Conservation (phyloP, 2,888 invertebrate species). For the Nematopogon swammerdamellus region DNA sequence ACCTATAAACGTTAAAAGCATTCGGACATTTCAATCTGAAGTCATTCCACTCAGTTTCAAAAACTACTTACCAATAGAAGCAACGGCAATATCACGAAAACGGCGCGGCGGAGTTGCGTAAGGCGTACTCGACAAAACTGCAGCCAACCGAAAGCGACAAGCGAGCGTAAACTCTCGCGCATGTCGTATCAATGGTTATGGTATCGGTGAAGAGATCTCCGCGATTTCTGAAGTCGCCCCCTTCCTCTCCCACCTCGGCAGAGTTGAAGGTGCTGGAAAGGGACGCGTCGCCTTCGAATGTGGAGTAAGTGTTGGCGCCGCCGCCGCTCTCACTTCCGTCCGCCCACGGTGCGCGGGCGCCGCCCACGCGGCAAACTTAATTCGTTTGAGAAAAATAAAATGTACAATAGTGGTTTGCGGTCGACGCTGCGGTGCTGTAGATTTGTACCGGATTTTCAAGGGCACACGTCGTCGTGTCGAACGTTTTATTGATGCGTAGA, state of each 20-base stretch:
- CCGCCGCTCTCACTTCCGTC: conserved; percentile 53
- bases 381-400: conserved; percentile 11
- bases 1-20: too few species aligned
- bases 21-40: too few species aligned
- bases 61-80: too few species aligned
- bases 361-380: conserved; percentile 43
- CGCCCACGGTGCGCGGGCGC: conserved; percentile 40
- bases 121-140: too few species aligned
- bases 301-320: conserved; percentile 22
- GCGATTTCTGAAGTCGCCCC: conserved; percentile 35
- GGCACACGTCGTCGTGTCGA: too few species aligned
- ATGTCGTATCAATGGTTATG: not conserved
- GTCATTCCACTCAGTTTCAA: too few species aligned
- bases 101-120: too few species aligned
- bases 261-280: conserved; percentile 1
- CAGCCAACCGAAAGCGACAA: too few species aligned
- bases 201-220: conserved; percentile 25
- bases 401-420: not conserved
- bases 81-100: too few species aligned
- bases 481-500: too few species aligned
- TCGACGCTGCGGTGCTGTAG: not conserved
- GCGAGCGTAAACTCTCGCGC: too few species aligned
- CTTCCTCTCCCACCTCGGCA: conserved; percentile 25
- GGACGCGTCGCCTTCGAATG: conserved; percentile 13
- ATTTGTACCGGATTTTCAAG: not conserved